Evolutionary conservation across 2,113 vertebrate species (phyloP).

Genomic region (Cyanistes caeruleus): DNA sequence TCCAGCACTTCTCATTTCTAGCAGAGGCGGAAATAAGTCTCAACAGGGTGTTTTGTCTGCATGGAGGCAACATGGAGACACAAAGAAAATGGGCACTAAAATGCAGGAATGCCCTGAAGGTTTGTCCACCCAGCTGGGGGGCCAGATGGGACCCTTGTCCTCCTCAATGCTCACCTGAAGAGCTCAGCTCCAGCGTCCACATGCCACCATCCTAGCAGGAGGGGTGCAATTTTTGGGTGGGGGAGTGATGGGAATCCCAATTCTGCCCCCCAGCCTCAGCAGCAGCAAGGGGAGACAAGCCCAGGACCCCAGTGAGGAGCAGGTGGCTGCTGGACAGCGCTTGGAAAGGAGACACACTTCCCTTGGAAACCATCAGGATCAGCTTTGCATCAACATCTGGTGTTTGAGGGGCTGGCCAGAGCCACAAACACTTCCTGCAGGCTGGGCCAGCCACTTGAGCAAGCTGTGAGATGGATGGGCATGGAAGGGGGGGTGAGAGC

Average conservation of each 20-base stretch:
- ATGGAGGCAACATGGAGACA: fast-evolving
- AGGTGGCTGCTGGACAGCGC: fast-evolving
- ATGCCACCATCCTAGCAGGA: not conserved
- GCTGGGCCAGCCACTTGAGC: not conserved
- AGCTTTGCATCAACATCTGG: not conserved
- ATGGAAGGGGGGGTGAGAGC: not conserved
- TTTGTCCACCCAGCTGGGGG: not conserved
- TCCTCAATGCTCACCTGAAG: not conserved
- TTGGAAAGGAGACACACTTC: not conserved
- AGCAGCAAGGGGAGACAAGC: not conserved
- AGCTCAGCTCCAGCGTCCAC: not conserved
- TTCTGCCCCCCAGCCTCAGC: not conserved
- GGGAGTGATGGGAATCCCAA: not conserved
- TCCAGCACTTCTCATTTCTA: slow-evolving; percentile 24
- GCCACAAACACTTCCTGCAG: not conserved
- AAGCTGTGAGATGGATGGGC: not conserved
- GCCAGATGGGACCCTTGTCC: not conserved
- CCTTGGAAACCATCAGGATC: not conserved
- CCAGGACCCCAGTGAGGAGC: not conserved
- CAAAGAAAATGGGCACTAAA: not conserved
- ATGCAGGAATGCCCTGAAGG: not conserved
- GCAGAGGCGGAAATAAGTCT: not conserved
- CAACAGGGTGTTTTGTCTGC: fast-evolving
- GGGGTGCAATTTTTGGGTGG: fast-evolving
- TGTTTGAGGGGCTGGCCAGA: not conserved